phyloP scores from a whole-genome alignment of 2,797 vertebrate species.

The Hafferia zeledoni region DNA sequence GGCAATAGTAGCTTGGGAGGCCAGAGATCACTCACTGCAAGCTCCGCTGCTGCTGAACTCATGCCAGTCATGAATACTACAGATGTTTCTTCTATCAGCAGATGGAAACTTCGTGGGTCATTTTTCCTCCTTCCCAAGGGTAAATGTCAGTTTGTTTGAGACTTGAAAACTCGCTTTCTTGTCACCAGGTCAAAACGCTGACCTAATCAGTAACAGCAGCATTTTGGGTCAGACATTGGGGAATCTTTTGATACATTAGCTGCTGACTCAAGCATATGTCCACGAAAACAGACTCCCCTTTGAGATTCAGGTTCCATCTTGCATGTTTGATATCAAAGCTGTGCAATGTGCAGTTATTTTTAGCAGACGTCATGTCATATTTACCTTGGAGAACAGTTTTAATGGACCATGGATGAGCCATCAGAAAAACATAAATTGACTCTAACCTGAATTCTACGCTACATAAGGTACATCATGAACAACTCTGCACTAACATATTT shows the following conservation, averaged over 20 bases:
- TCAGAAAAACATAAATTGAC: neutral
- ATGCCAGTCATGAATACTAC: neutral
- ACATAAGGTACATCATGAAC: neutral
- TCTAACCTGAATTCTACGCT: neutral
- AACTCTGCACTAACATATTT: neutral
- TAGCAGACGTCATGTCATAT: neutral
- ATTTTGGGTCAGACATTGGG: neutral
- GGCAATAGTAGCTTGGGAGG: neutral
- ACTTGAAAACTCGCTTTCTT: slow-evolving; percentile 22
- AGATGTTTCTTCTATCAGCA: slow-evolving; percentile 49
- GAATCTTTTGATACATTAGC: slow-evolving; percentile 1
- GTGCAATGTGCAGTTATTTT: neutral
- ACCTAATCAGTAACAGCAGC: slow-evolving; percentile 14
- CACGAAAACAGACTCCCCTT: neutral
- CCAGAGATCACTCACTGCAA: slow-evolving; percentile 8
- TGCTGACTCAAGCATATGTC: slow-evolving; percentile 31
- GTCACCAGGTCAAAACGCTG: neutral
- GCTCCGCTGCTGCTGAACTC: neutral
- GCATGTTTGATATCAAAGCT: neutral
- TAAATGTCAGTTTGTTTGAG: slow-evolving; percentile 18
- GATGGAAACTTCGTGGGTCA: slow-evolving; percentile 44
- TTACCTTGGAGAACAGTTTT: slow-evolving; percentile 1
- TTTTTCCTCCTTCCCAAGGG: slow-evolving; percentile 52
- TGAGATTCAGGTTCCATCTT: neutral
- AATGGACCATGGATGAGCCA: neutral